These are phyloP conservation scores for Sinopyrophorus schimmeli DNA, from an alignment of 2,888 invertebrate species.

Conservation along the genomic window DNA sequence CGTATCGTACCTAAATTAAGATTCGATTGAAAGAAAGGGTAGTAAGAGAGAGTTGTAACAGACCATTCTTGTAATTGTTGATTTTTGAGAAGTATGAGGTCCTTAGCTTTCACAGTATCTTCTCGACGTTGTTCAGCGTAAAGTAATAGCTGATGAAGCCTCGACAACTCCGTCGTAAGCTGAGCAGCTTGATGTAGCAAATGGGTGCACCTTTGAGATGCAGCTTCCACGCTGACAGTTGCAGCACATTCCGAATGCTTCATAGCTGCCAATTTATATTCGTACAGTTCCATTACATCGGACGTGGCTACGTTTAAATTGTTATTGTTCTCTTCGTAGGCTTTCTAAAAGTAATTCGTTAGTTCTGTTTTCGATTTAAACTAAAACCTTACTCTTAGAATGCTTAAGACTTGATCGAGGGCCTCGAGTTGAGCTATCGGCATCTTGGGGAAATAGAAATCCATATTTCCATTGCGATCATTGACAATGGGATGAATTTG, in stretches of 20 bases:
- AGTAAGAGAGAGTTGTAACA: no score
- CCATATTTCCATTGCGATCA: slow-evolving; percentile 16
- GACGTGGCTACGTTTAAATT: slow-evolving; percentile 65
- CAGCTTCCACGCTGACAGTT: slow-evolving; percentile 58
- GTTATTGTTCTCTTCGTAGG: slow-evolving; percentile 58
- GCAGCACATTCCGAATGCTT: slow-evolving; percentile 58
- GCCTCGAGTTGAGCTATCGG: slow-evolving; percentile 47
- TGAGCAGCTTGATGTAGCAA: slow-evolving; percentile 59
- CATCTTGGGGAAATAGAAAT: slow-evolving; percentile 42
- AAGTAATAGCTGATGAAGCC: slow-evolving; percentile 57
- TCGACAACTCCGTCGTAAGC: slow-evolving; percentile 56
- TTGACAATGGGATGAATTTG: slow-evolving; percentile 21
- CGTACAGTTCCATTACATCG: slow-evolving; percentile 73
- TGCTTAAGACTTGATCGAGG: slow-evolving; percentile 44
- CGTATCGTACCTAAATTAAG: slow-evolving; percentile 36
- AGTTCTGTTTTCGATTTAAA: background rate
- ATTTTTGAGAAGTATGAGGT: slow-evolving; percentile 15
- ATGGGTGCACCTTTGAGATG: slow-evolving; percentile 57
- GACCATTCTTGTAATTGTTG: slow-evolving; percentile 22
- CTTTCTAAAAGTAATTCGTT: slow-evolving; percentile 43
- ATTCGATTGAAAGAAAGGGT: no score
- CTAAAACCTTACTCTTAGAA: slow-evolving; percentile 33
- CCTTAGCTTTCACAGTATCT: slow-evolving; percentile 45
- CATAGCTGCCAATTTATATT: slow-evolving; percentile 67
- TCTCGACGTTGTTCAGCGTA: slow-evolving; percentile 59